phyloP scores from a whole-genome alignment of 2,113 vertebrate genomes.

The Oenanthe melanoleuca region DNA sequence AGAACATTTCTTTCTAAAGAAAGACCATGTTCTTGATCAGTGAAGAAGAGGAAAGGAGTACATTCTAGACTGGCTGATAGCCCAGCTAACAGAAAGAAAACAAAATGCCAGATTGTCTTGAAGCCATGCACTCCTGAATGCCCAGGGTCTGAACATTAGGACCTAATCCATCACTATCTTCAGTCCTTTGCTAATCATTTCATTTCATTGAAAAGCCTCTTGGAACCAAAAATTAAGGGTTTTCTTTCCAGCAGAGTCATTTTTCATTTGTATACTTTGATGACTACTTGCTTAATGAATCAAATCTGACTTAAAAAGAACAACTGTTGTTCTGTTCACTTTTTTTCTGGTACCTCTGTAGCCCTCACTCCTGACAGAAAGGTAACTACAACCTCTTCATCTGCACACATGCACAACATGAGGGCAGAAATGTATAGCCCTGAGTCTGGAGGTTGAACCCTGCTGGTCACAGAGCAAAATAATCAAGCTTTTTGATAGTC shows the following conservation, averaged over 20 bases:
- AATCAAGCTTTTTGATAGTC: background rate
- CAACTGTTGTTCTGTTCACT: background rate
- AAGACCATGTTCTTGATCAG: background rate
- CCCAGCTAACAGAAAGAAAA: background rate
- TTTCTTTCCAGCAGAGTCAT: background rate
- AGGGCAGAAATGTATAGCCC: background rate
- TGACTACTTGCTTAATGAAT: background rate
- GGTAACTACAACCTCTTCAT: background rate
- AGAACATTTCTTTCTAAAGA: background rate
- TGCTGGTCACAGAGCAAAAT: background rate
- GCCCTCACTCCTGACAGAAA: background rate
- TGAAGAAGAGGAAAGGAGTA: background rate
- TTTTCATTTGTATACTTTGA: background rate
- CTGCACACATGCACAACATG: background rate
- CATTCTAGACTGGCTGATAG: background rate
- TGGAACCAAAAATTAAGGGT: background rate
- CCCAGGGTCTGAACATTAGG: background rate
- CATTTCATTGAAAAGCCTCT: background rate
- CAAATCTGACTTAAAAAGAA: background rate
- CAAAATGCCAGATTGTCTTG: background rate
- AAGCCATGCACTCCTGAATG: background rate
- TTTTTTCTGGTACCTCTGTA: background rate
- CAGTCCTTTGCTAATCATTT: background rate
- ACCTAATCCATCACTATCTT: background rate
- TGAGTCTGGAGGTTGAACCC: background rate